phyloP scores from a whole-genome alignment of 1,140 invertebrate genomes.

The Papilio polytes region DNA sequence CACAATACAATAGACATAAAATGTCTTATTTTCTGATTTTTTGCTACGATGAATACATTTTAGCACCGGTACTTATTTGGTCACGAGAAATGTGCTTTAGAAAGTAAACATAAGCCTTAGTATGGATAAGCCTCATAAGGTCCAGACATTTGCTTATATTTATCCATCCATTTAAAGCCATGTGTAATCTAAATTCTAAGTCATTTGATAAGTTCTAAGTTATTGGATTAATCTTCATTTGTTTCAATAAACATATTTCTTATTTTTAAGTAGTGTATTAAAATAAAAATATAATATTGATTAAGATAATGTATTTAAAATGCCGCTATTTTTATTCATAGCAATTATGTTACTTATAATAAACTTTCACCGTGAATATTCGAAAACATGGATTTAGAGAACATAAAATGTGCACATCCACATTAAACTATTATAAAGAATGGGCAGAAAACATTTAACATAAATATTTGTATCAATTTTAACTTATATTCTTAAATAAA shows the following conservation, averaged over 20 bases:
- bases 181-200: not conserved
- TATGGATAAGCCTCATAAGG: not conserved
- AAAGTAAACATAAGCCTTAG: not conserved
- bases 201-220: not conserved
- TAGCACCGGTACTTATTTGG: conserved; percentile 36
- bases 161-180: not conserved
- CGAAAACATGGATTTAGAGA: conserved; percentile 4
- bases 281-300: not conserved
- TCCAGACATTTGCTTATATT: not conserved
- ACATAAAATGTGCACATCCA: conserved; percentile 12
- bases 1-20: not conserved
- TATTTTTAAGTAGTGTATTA: no score
- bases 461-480: not conserved
- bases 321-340: not conserved
- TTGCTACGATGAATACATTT: conserved; percentile 1
- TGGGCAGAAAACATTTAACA: not conserved
- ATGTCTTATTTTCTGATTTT: not conserved
- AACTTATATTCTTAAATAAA: not conserved
- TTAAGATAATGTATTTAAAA: not conserved
- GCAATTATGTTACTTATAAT: not conserved
- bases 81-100: conserved; percentile 36
- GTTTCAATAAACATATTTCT: no score
- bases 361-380: conserved; percentile 26
- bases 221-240: not conserved
- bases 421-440: not conserved